Base-by-base conservation (phyloP, 2,113 vertebrate genomes). In the Syrrhaptes paradoxus region DNA sequence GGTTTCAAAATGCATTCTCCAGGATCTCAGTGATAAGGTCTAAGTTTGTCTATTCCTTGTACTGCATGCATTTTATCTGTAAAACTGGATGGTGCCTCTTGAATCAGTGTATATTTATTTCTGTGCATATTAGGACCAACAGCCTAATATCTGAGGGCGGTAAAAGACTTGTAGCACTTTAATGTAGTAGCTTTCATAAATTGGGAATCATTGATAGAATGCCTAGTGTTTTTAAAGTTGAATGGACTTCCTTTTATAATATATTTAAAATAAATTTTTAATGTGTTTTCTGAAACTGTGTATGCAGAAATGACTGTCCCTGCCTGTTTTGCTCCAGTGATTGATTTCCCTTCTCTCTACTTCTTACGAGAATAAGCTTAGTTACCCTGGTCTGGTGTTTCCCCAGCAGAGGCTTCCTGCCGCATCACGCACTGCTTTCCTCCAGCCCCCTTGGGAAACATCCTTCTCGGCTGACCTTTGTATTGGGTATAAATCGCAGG, bases 201-300 rank as follows among this genome's bases (percentile, higher is more conserved):
- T 31, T 86, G 57, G 80, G 91, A 94, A 68, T 87, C 92, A 95
- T 96, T 93, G 96, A 95, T 90, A 76, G 71, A 85, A 95, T 86
- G 89, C 93, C 83, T 96, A 75, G 95, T 97, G 97, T 97, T 98
- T 97, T 94, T 96, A 95, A 92, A 94, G 90, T 86, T 94, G 95
- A 89, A 96, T 95, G 83, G 89, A 95, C 92, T 93, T 96, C 96
- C 92, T 97, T 97, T 96, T 96, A 49, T 97, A 97, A 97, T 96
- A 97, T 96, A 96, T 95, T 95, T 97, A 95, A 98, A 74, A 90
- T 97, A 97, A 96, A 97, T 96, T 97, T 98, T 95, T 97, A 96
- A 96, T 97, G 89, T 97, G 96, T 97, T 98, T 98, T 97, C 96
- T 97, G 93, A 97, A 92, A 36, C 59, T 34, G 32, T 92, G 87